Base-by-base conservation (phyloP, 2,888 invertebrate genomes). In the Entomobrya proxima region DNA sequence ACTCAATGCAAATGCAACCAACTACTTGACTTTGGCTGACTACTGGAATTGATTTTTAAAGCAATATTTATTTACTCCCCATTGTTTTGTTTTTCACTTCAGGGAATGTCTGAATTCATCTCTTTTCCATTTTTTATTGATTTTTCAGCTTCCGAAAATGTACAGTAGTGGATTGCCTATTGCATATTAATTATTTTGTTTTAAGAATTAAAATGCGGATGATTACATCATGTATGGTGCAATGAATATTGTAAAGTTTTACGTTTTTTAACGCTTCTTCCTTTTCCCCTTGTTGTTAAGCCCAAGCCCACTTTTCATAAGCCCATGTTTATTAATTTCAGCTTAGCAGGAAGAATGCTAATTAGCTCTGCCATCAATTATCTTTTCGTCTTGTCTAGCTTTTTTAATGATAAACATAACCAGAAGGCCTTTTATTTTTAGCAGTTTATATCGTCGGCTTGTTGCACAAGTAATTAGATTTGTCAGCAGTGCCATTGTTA, bases 391-490 rank as follows among this genome's bases (percentile, higher is more conserved):
- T 15, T 11, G 44, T 11, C 15, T 7, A 40, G 15, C 15, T 40
- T 37, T 40, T 27, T 47, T 47, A 64, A 64, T 37, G 35, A 35
- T 2, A 47, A 47, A 75, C 44, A 75, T 52, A 75, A 44, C 75
- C 75, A 75, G 32, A 24, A 75, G 75, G 52, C 52, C 13, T 75
- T 75, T 75, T 75, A 55, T 4, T 72, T 47, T 7, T 47, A 55
- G 13, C 15, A 18, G 47, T n/a, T 15, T 15, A 72, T 44, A 69
- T 81, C 81, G 74, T 81, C 81, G 81, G 81, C 81, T 81, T 74
- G 81, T 81, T 81, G 75, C 47, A 75, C 35, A 27, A 24, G 81
- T 81, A 81, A 81, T 81, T 81, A 81, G 81, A 81, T 81, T 81
- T 81, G 81, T 81, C 81, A 81, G 81, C 74, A 58, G 44, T 81